phyloP scores from a whole-genome alignment of 2,113 vertebrate species.

The Hemiprocne comata region DNA sequence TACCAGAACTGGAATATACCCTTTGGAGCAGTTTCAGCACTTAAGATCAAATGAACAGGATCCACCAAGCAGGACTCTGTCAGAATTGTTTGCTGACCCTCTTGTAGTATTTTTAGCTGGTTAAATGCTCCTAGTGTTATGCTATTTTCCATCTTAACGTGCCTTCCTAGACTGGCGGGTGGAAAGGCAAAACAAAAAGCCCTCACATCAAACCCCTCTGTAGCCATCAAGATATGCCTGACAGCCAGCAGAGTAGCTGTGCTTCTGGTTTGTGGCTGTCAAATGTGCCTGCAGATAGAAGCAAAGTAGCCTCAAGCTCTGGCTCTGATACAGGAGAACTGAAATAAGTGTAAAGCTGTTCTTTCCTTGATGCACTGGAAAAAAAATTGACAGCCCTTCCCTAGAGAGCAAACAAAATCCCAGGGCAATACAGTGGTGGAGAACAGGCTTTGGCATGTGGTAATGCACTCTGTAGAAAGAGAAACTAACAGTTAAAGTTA shows the following conservation, averaged over 20 bases:
- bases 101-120: constrained; percentile 44
- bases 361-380: not conserved
- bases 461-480: not conserved
- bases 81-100: not conserved
- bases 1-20: not conserved
- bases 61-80: not conserved
- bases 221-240: not conserved
- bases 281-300: not conserved
- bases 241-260: not conserved
- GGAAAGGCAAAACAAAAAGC: constrained; percentile 39
- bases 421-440: not conserved
- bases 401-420: not conserved
- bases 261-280: not conserved
- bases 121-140: not conserved
- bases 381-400: not conserved
- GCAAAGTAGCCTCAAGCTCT: not conserved
- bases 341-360: not conserved
- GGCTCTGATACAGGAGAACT: not conserved
- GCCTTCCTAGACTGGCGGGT: not conserved
- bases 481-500: not conserved
- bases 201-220: not conserved
- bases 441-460: not conserved
- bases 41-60: not conserved
- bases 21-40: not conserved
- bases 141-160: not conserved